Base-by-base conservation (phyloP, 1,140 invertebrate genomes). In the Drosophila lowei region DNA sequence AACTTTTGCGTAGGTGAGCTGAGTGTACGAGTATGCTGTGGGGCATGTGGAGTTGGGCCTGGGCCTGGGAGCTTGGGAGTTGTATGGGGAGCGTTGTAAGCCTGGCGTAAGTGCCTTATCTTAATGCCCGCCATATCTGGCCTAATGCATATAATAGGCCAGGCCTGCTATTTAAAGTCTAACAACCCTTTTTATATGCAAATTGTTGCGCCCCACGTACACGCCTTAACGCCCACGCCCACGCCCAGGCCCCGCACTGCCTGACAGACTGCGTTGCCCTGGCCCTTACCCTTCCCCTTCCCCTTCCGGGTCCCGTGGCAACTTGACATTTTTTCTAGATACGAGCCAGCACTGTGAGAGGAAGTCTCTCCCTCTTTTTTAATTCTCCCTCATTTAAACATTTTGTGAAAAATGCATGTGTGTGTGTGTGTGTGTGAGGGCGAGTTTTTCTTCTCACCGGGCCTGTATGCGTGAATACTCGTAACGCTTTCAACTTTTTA, bases 121-220 rank as follows among this genome's bases (percentile, higher is more conserved):
- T 88, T 88, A 89, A 83, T 88, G 84, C 67, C 70, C 65, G 52
- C 75, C 83, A 72, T 88, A 88, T 89, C 83, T 88, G 55, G 59
- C 75, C 84, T 88, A 88, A 89, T 83, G 76, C 78, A 88, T 86
- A 88, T 88, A 88, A 88, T 88, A 83, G 84, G 75, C 79, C 79
- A 68, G 78, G 70, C 62, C 78, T 76, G 83, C 84, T 83, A 74
- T 88, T 88, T 88, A 88, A 88, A 79, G 75, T 88, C 83, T 83
- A 88, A 88, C 83, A 88, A 88, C 83, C 83, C 83, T 88, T 88
- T 88, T 88, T 88, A 88, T 88, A 88, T 83, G 84, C 78, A 88
- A 88, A 88, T 88, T 88, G 83, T 88, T 88, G 84, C 78, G 66
- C 79, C 64, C 80, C 77, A 80, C 81, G 81, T 67, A 78, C 34